Conservation (phyloP, 2,888 invertebrate species). For the Pollenia griseotomentosa region DNA sequence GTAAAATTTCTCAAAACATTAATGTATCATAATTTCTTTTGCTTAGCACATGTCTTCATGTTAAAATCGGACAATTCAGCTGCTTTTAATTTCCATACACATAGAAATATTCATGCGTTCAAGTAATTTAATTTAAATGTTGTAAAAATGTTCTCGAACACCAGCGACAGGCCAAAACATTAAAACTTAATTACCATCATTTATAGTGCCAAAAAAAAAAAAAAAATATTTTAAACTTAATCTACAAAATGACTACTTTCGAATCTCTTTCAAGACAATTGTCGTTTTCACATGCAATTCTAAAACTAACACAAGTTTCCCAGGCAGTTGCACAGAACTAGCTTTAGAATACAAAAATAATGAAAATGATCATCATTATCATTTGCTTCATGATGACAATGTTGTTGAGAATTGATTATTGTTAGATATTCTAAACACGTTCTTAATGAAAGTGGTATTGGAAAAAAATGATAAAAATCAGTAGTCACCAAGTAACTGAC, state of each 20-base stretch:
- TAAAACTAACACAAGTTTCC: conserved; percentile 9
- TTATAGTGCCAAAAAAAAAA: conserved; percentile 41
- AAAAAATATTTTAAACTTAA: conserved; percentile 9
- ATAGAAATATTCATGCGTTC: not conserved
- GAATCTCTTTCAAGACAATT: conserved; percentile 42
- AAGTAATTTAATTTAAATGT: not conserved
- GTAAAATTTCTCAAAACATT: too few species aligned
- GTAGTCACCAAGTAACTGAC: conserved; percentile 19
- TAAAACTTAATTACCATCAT: conserved; percentile 17
- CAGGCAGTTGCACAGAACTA: conserved; percentile 4
- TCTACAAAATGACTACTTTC: conserved; percentile 31
- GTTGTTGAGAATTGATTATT: conserved; percentile 50
- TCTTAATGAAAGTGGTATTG: conserved; percentile 74
- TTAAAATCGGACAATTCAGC: not conserved
- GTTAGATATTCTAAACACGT: conserved; percentile 70
- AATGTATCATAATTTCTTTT: too few species aligned
- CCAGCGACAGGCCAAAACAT: not conserved
- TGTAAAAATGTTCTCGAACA: not conserved
- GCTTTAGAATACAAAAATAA: not conserved
- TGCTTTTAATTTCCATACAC: not conserved
- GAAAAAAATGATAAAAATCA: conserved; percentile 56
- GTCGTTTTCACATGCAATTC: conserved; percentile 40
- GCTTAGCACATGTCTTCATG: too few species aligned
- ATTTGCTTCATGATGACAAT: not conserved
- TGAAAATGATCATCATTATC: conserved; percentile 39